These are phyloP conservation scores for Polylopha cassiicola DNA, from an alignment of 2,888 invertebrate genomes.

Conservation along the genomic window DNA sequence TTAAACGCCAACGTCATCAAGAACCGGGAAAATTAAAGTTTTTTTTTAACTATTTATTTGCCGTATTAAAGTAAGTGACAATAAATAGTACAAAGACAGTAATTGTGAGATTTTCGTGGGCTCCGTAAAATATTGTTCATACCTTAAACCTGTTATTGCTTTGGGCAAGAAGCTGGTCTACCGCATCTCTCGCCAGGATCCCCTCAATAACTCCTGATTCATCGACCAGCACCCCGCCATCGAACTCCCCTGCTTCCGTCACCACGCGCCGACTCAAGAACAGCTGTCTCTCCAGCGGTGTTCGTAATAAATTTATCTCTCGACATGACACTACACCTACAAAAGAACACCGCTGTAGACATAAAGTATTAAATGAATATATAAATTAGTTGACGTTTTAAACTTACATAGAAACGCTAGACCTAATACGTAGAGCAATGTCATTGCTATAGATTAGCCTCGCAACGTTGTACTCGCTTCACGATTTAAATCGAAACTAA, in stretches of 20 bases:
- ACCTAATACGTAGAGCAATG: constrained; percentile 3
- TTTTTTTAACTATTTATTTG: too few species aligned
- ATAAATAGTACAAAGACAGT: too few species aligned
- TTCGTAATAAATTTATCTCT: constrained; percentile 27
- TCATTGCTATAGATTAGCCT: constrained; percentile 3
- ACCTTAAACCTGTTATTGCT: constrained; percentile 57
- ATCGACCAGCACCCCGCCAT: constrained; percentile 78
- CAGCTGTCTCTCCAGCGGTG: constrained; percentile 38
- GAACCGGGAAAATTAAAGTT: too few species aligned
- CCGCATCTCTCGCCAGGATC: constrained; percentile 62
- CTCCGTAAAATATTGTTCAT: too few species aligned
- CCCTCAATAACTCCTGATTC: constrained; percentile 76
- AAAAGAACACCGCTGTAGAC: constrained; percentile 16
- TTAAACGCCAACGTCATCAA: too few species aligned
- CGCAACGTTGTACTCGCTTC: constrained; percentile 1
- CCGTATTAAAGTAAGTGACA: too few species aligned
- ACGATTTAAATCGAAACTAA: too few species aligned
- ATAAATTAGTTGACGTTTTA: background rate
- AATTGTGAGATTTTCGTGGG: too few species aligned
- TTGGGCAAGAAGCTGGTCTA: constrained; percentile 57
- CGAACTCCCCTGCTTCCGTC: constrained; percentile 67
- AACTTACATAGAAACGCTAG: constrained; percentile 11
- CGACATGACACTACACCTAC: constrained; percentile 29
- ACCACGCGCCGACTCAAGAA: constrained; percentile 67
- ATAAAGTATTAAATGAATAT: background rate